Evolutionary conservation across 2,797 vertebrate genomes (phyloP).

Genomic region (Orestias chungarensis): DNA sequence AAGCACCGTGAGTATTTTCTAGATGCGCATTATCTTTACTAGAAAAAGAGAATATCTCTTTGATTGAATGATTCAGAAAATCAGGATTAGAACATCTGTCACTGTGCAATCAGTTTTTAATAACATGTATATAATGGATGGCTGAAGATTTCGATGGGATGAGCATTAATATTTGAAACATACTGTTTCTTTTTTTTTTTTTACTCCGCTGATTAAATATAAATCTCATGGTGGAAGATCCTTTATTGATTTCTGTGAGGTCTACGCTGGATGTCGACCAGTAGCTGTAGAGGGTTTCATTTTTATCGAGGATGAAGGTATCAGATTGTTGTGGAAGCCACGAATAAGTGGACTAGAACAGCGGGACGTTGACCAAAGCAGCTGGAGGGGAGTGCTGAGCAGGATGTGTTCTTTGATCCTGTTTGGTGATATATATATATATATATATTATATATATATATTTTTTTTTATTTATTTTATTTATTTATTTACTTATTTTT

Average conservation of each 20-base stretch:
- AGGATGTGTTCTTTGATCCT: conserved; percentile 43
- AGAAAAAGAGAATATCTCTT: neutral
- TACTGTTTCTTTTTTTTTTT: conserved; percentile 18
- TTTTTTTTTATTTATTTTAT: conserved; percentile 32
- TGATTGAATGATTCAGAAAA: neutral
- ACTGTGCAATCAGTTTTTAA: neutral
- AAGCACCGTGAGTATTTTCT: too few species aligned
- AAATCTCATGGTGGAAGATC: conserved; percentile 37
- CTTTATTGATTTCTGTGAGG: conserved; percentile 57
- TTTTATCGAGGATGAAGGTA: conserved; percentile 31
- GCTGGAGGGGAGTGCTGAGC: conserved; percentile 48
- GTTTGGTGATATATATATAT: conserved; percentile 40
- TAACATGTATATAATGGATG: conserved; percentile 14
- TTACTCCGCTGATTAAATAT: conserved; percentile 37
- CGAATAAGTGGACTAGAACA: conserved; percentile 30
- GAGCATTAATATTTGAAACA: conserved; percentile 50
- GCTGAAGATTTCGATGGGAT: conserved; percentile 16
- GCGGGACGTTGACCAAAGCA: conserved; percentile 33
- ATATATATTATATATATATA: neutral
- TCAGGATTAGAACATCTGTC: conserved; percentile 1
- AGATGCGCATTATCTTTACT: too few species aligned
- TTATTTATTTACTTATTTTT: neutral
- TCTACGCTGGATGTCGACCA: conserved; percentile 37
- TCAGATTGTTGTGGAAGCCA: conserved; percentile 12
- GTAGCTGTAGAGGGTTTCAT: conserved; percentile 16